A percentile compares a stretch with the other conserved stretches of the same genome.
Evolutionary conservation across 2,113 vertebrate species (phyloP).

Genomic region (Eurypyga helias): DNA sequence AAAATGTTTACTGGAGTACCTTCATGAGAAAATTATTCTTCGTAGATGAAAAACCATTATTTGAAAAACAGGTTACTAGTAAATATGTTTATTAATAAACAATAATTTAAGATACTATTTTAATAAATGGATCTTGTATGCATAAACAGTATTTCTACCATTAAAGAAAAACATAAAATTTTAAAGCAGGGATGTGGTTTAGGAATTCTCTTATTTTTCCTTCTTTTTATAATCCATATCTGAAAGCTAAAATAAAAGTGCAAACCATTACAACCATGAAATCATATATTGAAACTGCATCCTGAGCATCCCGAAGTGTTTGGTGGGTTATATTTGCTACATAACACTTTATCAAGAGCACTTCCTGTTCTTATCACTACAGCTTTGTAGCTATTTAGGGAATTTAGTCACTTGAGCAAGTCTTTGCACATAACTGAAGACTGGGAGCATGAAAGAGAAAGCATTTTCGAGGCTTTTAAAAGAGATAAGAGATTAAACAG

Average conservation of each 20-base stretch:
- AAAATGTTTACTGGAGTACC: background rate
- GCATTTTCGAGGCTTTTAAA: slow-evolving; percentile 16
- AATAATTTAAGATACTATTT: background rate
- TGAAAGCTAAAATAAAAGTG: background rate
- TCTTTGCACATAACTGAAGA: slow-evolving; percentile 22
- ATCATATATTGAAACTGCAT: background rate
- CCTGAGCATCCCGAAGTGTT: background rate
- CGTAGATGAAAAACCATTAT: background rate
- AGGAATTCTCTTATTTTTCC: background rate
- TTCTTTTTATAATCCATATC: background rate
- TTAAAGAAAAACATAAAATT: background rate
- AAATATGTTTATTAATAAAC: background rate
- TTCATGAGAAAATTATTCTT: background rate
- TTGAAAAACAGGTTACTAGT: background rate
- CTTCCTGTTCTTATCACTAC: slow-evolving; percentile 34
- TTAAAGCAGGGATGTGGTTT: background rate
- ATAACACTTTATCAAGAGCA: background rate
- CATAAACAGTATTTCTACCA: background rate
- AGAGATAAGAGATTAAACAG: slow-evolving; percentile 27
- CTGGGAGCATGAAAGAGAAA: background rate
- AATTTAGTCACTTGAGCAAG: slow-evolving; percentile 14
- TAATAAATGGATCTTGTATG: background rate
- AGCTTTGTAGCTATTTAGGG: slow-evolving; percentile 50
- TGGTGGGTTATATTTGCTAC: background rate
- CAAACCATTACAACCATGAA: background rate